These are phyloP conservation scores for Ophiodon elongatus DNA, from an alignment of 2,113 vertebrate species.

Conservation along the genomic window DNA sequence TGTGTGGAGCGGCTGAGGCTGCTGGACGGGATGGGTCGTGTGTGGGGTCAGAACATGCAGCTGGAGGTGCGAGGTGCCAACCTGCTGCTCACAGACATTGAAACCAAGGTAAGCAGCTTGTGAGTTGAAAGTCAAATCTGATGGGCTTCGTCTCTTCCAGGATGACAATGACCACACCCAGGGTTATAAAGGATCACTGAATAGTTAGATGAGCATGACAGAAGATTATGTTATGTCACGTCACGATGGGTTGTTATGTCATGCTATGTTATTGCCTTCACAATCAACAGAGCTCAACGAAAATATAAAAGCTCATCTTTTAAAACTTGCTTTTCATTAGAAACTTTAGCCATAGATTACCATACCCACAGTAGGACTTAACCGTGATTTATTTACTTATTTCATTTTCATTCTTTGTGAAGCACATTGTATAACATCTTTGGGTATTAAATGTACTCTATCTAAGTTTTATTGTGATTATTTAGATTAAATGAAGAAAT, in stretches of 20 bases:
- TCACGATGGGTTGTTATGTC: background rate
- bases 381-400: background rate
- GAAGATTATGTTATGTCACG: background rate
- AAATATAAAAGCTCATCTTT: too few relatives aligned
- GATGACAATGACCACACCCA: background rate
- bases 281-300: background rate
- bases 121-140: background rate
- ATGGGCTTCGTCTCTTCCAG: background rate
- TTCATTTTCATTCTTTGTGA: background rate
- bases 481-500: background rate
- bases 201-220: background rate
- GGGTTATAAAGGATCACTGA: background rate
- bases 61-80: constrained; percentile 81
- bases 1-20: constrained; percentile 84
- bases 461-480: background rate
- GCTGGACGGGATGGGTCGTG: constrained; percentile 84
- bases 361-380: background rate
- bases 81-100: constrained; percentile 89
- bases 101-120: constrained; percentile 85
- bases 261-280: background rate
- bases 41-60: constrained; percentile 93
- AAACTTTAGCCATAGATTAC: background rate
- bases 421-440: background rate
- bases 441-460: background rate
- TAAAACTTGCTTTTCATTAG: too few relatives aligned